These are phyloP conservation scores for Tenthredo notha DNA, from an alignment of 2,888 invertebrate genomes.

Conservation along the genomic window DNA sequence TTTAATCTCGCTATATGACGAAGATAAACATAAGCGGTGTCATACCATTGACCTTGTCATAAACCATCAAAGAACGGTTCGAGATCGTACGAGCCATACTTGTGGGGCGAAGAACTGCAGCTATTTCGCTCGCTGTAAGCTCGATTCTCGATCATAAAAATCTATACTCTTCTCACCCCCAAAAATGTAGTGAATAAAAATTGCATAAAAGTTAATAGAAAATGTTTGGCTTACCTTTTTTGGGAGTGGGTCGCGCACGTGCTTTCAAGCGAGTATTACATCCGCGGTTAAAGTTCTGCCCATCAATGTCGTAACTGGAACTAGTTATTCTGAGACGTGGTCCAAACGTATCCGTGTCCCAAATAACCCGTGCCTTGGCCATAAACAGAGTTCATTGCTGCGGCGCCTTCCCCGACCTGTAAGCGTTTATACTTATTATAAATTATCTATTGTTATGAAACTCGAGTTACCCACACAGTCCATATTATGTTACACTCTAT, in stretches of 20 bases:
- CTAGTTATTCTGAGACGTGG: constrained; percentile 43
- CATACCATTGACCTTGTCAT: constrained; percentile 37
- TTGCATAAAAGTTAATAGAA: not conserved
- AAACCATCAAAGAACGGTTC: not conserved
- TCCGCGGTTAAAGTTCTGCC: constrained; percentile 7
- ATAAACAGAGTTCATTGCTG: constrained; percentile 24
- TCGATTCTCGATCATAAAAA: not conserved
- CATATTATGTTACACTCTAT: not conserved
- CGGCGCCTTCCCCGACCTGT: constrained; percentile 26
- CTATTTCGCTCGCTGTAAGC: not conserved
- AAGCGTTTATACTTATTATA: constrained; percentile 31
- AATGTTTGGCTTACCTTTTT: not conserved
- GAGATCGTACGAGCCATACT: not conserved
- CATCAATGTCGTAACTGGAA: constrained; percentile 6
- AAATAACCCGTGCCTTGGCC: not conserved
- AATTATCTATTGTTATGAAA: constrained; percentile 44
- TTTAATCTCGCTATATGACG: not conserved
- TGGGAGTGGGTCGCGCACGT: not conserved
- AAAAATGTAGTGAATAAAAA: not conserved
- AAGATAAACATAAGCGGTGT: constrained; percentile 23
- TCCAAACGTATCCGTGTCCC: constrained; percentile 22
- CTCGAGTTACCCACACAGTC: not conserved
- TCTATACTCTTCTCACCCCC: not conserved
- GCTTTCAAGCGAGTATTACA: not conserved
- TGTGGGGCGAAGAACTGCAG: not conserved